Evolutionary conservation across 2,888 invertebrate genomes (phyloP).

Genomic region (Lacanobia wlatinum): DNA sequence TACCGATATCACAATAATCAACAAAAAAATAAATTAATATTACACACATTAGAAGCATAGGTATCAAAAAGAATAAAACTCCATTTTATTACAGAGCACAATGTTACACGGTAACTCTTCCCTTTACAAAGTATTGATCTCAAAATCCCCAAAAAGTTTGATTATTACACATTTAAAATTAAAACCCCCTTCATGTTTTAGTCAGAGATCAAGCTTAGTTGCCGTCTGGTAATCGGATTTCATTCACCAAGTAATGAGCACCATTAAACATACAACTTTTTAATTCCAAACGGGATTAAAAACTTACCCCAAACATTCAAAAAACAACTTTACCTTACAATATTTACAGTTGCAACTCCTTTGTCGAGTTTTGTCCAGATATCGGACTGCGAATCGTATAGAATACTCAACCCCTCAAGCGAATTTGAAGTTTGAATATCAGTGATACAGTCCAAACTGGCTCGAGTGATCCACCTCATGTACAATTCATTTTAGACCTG

Average conservation of each 20-base stretch:
- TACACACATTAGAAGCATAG: background rate
- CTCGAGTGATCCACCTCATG: slow-evolving; percentile 68
- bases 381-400: slow-evolving; percentile 48
- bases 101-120: slow-evolving; percentile 28
- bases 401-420: slow-evolving; percentile 55
- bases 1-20: no score
- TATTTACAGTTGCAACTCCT: slow-evolving; percentile 28
- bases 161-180: slow-evolving; percentile 76
- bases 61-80: background rate
- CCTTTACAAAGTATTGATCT: slow-evolving; percentile 59
- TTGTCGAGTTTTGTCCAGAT: slow-evolving; percentile 23
- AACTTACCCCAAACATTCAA: slow-evolving; percentile 20
- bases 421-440: slow-evolving; percentile 71
- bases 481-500: slow-evolving; percentile 83
- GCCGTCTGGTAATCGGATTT: slow-evolving; percentile 85
- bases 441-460: slow-evolving; percentile 72
- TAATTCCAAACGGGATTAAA: slow-evolving; percentile 64
- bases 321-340: slow-evolving; percentile 47
- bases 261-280: slow-evolving; percentile 79
- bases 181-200: slow-evolving; percentile 78
- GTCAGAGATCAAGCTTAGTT: slow-evolving; percentile 82
- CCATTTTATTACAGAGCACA: slow-evolving; percentile 1
- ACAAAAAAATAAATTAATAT: background rate
- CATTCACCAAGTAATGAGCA: slow-evolving; percentile 86
- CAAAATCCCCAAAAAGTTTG: slow-evolving; percentile 58